Evolutionary conservation across 2,888 invertebrate genomes (phyloP).

Genomic region (Raillietiella orientalis): DNA sequence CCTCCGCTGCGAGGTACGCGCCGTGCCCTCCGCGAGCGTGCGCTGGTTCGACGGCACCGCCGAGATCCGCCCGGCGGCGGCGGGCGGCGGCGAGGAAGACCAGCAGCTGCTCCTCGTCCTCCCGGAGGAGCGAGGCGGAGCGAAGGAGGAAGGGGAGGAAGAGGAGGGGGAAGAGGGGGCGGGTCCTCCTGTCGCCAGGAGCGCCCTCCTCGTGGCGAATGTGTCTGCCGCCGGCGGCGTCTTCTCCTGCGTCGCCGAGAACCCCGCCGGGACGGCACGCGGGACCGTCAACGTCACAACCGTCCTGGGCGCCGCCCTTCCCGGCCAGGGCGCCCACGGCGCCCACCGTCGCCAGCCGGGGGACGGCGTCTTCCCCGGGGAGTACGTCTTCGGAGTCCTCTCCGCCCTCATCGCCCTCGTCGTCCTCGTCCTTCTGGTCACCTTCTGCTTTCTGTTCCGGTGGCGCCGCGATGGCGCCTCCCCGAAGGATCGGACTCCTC

Average conservation of each 20-base stretch:
- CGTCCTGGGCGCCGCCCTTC: conserved; percentile 31
- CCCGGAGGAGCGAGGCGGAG: conserved; percentile 5
- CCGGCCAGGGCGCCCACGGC: conserved; percentile 27
- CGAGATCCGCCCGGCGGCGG: conserved; percentile 39
- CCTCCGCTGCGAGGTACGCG: conserved; percentile 42
- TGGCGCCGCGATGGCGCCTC: conserved; percentile 23
- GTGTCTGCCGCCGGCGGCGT: conserved; percentile 36
- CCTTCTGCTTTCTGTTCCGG: conserved; percentile 23
- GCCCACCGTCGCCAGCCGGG: no score
- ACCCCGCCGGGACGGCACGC: conserved; percentile 53
- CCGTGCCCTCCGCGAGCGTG: conserved; percentile 41
- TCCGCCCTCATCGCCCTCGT: conserved; percentile 9
- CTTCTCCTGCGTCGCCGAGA: conserved; percentile 65
- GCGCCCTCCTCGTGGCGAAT: conserved; percentile 39
- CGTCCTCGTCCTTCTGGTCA: conserved; percentile 8
- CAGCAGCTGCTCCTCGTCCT: conserved; percentile 4
- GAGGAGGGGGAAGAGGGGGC: conserved; percentile 5
- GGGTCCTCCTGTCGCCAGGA: conserved; percentile 14
- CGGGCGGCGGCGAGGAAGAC: conserved; percentile 7
- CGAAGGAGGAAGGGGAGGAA: conserved; percentile 4
- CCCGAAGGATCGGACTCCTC: no score
- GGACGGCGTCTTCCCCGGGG: no score
- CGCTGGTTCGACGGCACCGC: conserved; percentile 68
- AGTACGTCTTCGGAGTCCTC: no score
- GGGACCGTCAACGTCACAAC: conserved; percentile 64